Base-by-base conservation (phyloP, 2,797 vertebrate genomes). In the Synaphobranchus kaupii region DNA sequence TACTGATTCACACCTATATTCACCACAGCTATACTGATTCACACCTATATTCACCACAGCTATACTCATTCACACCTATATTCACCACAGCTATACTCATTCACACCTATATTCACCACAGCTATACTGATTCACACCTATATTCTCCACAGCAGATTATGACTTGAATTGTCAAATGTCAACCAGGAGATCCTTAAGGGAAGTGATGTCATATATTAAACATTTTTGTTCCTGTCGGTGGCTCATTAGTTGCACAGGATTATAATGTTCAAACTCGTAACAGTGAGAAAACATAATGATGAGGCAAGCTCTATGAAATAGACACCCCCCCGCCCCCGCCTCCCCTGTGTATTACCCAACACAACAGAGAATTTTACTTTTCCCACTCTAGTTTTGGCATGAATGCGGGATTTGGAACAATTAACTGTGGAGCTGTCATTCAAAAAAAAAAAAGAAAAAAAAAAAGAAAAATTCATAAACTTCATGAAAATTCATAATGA, bases 121-220 rank as follows among this genome's bases (percentile, higher is more conserved):
- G 91, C 93, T 93, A 95, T 96, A 96, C 95, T 96, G 97, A 97
- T 98, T 98, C 97, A 94, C 96, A 95, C 96, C 96, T 97, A 97
- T 97, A 98, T 98, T 97, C 94, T 96, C 96, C 96, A 94, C 96
- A 96, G 96, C 96, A 97, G 97, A 97, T 98, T 98, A 98, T 98
- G 96, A 97, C 96, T 96, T 92, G 95, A 97, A 98, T 97, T 96
- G 97, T 99, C 98, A 99, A 96, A 96, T 98, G 98, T 96, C 98
- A 98, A 97, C 98, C 97, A 97, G 95, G 94, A 66, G 94, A 96
- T 96, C 94, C 93, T 96, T 94, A 93, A 96, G 95, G 95, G 95
- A 92, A 93, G 95, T 95, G 97, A 96, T 97, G 95, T 97, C 97
- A 98, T 96, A 97, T 96, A 95, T 95, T 95, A 95, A 95, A 94